These are phyloP conservation scores for Timema podura DNA, from an alignment of 2,888 invertebrate species.

Conservation along the genomic window DNA sequence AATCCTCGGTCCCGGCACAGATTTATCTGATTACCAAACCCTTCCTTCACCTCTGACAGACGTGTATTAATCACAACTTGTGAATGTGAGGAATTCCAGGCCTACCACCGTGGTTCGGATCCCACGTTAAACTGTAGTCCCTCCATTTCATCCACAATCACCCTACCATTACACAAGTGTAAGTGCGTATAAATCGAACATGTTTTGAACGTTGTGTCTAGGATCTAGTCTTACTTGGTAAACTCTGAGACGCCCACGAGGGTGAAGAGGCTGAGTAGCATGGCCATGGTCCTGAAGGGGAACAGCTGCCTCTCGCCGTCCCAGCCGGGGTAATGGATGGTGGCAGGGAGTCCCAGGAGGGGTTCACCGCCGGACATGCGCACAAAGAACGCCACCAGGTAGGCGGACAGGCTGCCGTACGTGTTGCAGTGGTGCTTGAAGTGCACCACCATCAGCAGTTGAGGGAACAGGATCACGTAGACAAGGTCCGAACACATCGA, in stretches of 20 bases:
- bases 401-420: conserved; percentile 90
- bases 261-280: conserved; percentile 80
- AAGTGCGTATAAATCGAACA: no score
- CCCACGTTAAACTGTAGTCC: no score
- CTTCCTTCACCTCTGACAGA: no score
- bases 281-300: conserved; percentile 94
- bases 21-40: no score
- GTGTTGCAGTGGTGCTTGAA: conserved; percentile 93
- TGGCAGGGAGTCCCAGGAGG: conserved; percentile 71
- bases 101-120: no score
- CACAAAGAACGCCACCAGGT: conserved; percentile 76
- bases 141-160: no score
- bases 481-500: conserved; percentile 98
- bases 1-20: no score
- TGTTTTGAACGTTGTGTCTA: no score
- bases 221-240: conserved; percentile 54
- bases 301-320: conserved; percentile 77
- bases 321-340: conserved; percentile 85
- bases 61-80: no score
- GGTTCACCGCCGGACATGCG: conserved; percentile 86
- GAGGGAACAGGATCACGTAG: conserved; percentile 97
- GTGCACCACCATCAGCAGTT: conserved; percentile 96
- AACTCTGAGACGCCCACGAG: conserved; percentile 76
- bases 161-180: no score
- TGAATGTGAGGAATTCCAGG: no score